Conservation (phyloP, 1,140 invertebrate species). For the Eumeta japonica region DNA sequence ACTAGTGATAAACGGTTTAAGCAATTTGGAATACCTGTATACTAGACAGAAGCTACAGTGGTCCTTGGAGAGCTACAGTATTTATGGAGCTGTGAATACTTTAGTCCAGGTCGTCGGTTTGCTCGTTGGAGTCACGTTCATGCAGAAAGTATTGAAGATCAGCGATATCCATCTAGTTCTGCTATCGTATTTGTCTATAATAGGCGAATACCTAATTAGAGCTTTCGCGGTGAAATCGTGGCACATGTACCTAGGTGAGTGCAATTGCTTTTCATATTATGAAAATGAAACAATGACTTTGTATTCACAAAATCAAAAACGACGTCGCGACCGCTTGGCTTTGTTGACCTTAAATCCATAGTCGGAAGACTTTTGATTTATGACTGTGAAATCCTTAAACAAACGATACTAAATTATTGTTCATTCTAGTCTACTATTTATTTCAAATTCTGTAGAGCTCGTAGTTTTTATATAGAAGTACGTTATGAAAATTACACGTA, state of each 20-base stretch:
- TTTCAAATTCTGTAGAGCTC: no score
- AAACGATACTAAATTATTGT: no score
- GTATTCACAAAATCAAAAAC: no score
- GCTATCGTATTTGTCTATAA: conserved; percentile 40
- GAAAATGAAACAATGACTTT: no score
- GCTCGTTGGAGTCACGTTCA: conserved; percentile 50
- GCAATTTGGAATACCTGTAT: conserved; percentile 63
- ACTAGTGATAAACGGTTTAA: conserved; percentile 58
- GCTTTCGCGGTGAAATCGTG: conserved; percentile 60
- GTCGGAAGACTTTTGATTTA: no score
- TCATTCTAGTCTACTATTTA: no score
- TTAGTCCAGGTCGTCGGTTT: conserved; percentile 54
- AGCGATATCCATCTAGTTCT: conserved; percentile 45
- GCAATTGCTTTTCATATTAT: no score
- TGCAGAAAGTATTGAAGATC: conserved; percentile 52
- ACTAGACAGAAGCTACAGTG: conserved; percentile 66
- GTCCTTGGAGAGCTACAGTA: conserved; percentile 63
- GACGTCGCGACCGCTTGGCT: no score
- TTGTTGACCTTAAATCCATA: no score
- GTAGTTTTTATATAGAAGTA: no score
- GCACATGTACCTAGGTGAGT: conserved; percentile 66
- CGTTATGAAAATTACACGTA: no score
- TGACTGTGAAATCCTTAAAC: no score
- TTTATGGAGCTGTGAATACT: conserved; percentile 50
- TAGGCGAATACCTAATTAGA: conserved; percentile 46